These are phyloP conservation scores for Andrena fulva DNA, from an alignment of 2,888 invertebrate genomes.

Conservation along the genomic window DNA sequence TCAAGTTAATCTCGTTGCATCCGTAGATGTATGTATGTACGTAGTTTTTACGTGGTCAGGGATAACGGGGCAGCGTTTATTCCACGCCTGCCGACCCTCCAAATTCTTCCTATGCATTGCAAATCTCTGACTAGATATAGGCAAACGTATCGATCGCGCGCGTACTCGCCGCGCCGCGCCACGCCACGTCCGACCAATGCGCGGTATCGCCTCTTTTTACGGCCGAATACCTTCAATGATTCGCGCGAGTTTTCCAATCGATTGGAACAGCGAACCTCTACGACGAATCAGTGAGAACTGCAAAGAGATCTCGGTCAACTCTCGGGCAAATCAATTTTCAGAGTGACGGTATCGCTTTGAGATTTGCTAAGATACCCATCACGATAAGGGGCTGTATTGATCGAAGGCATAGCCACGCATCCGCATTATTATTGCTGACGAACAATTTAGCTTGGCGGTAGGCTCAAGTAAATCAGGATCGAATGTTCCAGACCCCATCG, in stretches of 20 bases:
- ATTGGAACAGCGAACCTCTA: conserved; percentile 10
- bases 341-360: too few species aligned
- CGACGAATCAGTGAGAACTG: not conserved
- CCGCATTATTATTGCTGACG: conserved; percentile 63
- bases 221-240: conserved; percentile 44
- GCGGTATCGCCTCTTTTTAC: conserved; percentile 46
- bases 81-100: conserved; percentile 1
- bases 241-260: conserved; percentile 33
- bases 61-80: not conserved
- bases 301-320: not conserved
- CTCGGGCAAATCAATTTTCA: not conserved
- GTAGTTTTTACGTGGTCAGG: not conserved
- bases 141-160: conserved; percentile 47
- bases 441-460: conserved; percentile 59
- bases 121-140: conserved; percentile 43
- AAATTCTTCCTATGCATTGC: conserved; percentile 36
- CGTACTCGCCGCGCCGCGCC: conserved; percentile 14
- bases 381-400: not conserved
- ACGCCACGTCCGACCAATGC: conserved; percentile 40
- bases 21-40: conserved; percentile 13
- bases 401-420: conserved; percentile 26
- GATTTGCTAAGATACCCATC: not conserved
- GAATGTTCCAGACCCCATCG: conserved; percentile 60
- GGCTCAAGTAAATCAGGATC: conserved; percentile 57
- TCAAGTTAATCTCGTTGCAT: conserved; percentile 31